Conservation (phyloP, 2,113 vertebrate species). For the Podiceps cristatus region DNA sequence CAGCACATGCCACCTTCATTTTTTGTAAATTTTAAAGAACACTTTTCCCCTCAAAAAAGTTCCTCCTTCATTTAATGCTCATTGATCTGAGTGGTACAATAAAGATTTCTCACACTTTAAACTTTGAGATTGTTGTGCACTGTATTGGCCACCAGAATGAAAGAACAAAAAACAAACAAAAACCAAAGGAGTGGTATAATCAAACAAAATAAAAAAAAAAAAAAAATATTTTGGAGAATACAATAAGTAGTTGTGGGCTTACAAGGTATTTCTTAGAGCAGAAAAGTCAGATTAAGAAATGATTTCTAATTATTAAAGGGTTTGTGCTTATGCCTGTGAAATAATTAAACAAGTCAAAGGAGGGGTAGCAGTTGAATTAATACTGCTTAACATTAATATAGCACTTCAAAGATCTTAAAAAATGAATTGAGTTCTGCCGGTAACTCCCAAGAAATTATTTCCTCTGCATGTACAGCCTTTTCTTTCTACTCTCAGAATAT, state of each 20-base stretch:
- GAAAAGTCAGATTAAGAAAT: not conserved
- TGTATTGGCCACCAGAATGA: not conserved
- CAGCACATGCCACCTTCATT: not conserved
- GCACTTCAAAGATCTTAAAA: conserved; percentile 18
- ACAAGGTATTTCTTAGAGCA: not conserved
- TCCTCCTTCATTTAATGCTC: not conserved
- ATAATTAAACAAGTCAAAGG: not conserved
- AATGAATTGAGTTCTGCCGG: not conserved
- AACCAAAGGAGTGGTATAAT: not conserved
- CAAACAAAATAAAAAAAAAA: not conserved
- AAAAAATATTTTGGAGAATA: not conserved
- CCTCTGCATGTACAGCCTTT: not conserved
- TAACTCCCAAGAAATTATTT: conserved; percentile 4
- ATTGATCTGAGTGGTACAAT: not conserved
- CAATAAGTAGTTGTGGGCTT: not conserved
- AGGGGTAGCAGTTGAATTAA: not conserved
- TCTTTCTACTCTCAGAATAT: not conserved
- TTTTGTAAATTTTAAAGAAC: not conserved
- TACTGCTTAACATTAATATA: not conserved
- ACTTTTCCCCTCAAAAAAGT: not conserved
- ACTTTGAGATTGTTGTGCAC: not conserved
- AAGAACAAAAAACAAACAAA: not conserved
- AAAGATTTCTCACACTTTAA: not conserved
- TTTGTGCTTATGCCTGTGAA: not conserved
- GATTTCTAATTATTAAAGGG: not conserved